Conservation (phyloP, 2,113 vertebrate species). For the Phalacrocorax pelagicus region DNA sequence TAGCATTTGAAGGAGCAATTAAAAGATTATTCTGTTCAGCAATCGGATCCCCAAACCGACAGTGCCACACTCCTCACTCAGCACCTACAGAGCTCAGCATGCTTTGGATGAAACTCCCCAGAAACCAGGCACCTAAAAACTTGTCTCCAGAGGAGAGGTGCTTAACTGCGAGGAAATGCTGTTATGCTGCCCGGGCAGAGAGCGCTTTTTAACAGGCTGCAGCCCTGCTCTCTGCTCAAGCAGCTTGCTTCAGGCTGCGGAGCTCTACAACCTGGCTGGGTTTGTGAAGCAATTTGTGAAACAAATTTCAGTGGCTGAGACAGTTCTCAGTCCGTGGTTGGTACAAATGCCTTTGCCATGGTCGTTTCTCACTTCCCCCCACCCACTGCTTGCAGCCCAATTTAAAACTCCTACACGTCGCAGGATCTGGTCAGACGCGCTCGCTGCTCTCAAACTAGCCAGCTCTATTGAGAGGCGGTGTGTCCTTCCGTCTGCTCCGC, state of each 20-base stretch:
- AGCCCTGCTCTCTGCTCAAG: background rate
- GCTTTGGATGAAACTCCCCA: background rate
- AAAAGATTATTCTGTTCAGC: background rate
- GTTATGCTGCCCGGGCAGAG: background rate
- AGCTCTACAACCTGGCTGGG: background rate
- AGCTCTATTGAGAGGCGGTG: background rate
- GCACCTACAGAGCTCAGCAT: rapidly evolving
- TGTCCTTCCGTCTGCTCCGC: background rate
- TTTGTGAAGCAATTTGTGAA: background rate
- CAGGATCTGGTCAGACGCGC: background rate
- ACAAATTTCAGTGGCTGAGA: background rate
- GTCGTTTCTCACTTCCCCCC: background rate
- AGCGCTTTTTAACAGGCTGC: rapidly evolving
- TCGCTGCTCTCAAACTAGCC: background rate
- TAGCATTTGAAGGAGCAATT: background rate
- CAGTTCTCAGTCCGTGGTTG: rapidly evolving
- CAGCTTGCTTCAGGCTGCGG: background rate
- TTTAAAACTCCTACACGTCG: background rate
- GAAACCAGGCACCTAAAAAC: background rate
- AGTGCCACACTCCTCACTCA: background rate
- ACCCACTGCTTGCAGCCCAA: background rate
- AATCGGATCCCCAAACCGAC: rapidly evolving
- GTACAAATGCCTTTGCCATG: background rate
- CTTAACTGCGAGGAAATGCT: background rate
- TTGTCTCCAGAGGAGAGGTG: background rate